Percentiles rank a stretch among this genome's conserved stretches.
These are phyloP conservation scores for Sardinella longiceps DNA, from an alignment of 2,797 vertebrate genomes.

Conservation along the genomic window DNA sequence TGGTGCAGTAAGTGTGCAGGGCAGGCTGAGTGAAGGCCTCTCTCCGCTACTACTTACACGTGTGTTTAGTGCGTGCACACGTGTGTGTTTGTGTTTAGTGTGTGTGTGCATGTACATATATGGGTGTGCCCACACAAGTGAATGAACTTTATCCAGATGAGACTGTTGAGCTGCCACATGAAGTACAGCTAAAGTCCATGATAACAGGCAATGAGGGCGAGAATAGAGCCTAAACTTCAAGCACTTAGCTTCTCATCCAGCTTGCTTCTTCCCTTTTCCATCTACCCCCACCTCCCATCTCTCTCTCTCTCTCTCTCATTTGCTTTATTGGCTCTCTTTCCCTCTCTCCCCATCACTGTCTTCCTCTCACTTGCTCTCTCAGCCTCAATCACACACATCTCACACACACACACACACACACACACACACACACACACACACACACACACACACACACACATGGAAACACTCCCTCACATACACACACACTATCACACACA, in stretches of 20 bases:
- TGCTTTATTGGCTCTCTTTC: too few relatives aligned
- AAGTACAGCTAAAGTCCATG: background rate
- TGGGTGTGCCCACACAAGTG: background rate
- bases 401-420: too few relatives aligned
- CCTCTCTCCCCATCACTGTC: too few relatives aligned
- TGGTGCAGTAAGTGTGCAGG: background rate
- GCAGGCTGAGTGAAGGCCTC: background rate
- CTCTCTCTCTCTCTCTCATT: background rate
- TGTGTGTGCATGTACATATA: background rate
- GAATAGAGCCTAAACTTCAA: too few relatives aligned
- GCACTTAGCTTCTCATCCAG: background rate
- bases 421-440: too few relatives aligned
- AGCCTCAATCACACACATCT: too few relatives aligned
- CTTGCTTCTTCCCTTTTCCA: background rate
- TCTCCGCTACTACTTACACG: background rate
- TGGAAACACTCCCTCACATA: background rate
- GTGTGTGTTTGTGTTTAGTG: background rate
- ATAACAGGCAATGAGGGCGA: background rate
- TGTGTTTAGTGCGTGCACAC: background rate
- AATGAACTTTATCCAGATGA: conserved; percentile 5
- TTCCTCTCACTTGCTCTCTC: too few relatives aligned
- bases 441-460: too few relatives aligned
- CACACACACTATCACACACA: background rate
- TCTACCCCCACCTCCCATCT: background rate
- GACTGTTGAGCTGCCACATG: background rate